A percentile compares a stretch with the other conserved stretches of the same genome.
These are phyloP conservation scores for Channa striata DNA, from an alignment of 2,797 vertebrate species.

Conservation along the genomic window DNA sequence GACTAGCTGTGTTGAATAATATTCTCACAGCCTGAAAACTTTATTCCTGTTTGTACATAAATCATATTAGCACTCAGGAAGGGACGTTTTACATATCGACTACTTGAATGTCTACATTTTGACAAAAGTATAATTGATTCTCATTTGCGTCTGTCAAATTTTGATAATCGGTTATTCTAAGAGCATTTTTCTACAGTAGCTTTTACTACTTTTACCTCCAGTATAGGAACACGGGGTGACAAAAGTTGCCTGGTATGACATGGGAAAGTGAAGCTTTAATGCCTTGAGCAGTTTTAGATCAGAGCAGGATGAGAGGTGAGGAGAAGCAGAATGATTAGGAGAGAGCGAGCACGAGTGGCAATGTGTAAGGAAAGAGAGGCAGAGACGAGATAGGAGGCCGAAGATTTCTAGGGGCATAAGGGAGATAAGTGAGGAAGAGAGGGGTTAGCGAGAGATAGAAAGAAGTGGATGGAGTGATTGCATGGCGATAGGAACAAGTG, in stretches of 20 bases:
- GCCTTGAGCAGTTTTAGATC: conserved; percentile 60
- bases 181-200: background rate
- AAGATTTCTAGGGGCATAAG: conserved; percentile 55
- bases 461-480: conserved; percentile 58
- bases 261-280: conserved; percentile 31
- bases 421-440: conserved; percentile 61
- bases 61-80: background rate
- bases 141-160: background rate
- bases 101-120: background rate
- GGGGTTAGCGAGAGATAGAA: conserved; percentile 38
- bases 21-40: no score
- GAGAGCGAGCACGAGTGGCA: conserved; percentile 32
- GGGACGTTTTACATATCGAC: background rate
- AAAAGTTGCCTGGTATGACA: conserved; percentile 46
- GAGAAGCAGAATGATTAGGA: conserved; percentile 58
- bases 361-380: conserved; percentile 31
- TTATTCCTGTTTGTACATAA: no score
- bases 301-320: conserved; percentile 38
- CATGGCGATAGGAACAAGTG: conserved; percentile 55
- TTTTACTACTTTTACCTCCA: background rate
- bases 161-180: background rate
- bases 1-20: no score
- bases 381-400: conserved; percentile 30
- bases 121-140: background rate
- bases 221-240: conserved; percentile 27